Percentiles rank a stretch among this genome's conserved stretches.
phyloP scores from a whole-genome alignment of 2,113 vertebrate species.

The Corvus moneduloides region DNA sequence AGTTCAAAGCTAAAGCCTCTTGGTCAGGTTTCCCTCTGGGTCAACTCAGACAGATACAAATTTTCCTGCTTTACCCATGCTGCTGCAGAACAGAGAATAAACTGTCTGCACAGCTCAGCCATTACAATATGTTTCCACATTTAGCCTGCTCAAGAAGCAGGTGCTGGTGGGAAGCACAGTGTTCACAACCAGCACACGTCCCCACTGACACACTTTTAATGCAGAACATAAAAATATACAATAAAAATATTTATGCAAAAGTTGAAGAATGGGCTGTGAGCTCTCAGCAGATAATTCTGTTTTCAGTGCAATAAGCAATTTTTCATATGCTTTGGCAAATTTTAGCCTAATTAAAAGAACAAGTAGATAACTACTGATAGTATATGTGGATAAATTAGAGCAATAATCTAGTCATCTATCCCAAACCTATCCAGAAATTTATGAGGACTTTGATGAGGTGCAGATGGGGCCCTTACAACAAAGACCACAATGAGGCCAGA shows the following conservation, averaged over 20 bases:
- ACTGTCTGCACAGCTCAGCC: not conserved
- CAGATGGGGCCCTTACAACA: not conserved
- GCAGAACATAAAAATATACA: not conserved
- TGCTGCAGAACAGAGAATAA: not conserved
- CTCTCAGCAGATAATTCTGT: not conserved
- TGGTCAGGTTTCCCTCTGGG: not conserved
- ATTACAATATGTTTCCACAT: not conserved
- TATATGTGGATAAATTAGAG: not conserved
- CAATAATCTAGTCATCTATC: not conserved
- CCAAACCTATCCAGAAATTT: not conserved
- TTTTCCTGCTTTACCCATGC: not conserved
- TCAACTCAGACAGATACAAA: not conserved
- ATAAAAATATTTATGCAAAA: slow-evolving; percentile 28
- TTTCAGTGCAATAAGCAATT: not conserved
- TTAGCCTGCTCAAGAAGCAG: not conserved
- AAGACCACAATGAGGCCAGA: not conserved
- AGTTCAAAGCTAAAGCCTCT: not conserved
- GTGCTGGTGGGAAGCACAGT: not conserved
- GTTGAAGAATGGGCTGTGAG: not conserved
- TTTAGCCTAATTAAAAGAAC: slow-evolving; percentile 36
- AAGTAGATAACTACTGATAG: not conserved
- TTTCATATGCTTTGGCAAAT: slow-evolving; percentile 13
- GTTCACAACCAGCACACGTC: not conserved
- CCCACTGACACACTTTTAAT: not conserved
- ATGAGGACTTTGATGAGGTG: not conserved